Percentiles rank a stretch among this genome's conserved stretches.
phyloP scores from a whole-genome alignment of 2,888 invertebrate genomes.

The Bedellia somnulentella region DNA sequence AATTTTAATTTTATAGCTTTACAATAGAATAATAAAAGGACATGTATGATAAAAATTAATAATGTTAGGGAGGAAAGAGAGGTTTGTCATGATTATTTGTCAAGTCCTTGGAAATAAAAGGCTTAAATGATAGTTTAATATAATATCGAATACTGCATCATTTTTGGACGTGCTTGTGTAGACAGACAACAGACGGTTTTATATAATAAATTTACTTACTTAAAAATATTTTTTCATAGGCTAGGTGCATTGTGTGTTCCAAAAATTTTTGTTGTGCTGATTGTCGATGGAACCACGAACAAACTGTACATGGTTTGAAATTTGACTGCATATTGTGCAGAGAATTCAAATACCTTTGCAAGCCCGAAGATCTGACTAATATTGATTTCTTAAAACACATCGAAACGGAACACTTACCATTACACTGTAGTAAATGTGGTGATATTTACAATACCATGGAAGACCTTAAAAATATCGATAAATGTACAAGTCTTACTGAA shows the following conservation, averaged over 20 bases:
- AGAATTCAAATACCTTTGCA: conserved; percentile 29
- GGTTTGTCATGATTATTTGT: no score
- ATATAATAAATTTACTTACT: background rate
- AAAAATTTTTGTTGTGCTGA: conserved; percentile 40
- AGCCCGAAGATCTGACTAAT: conserved; percentile 22
- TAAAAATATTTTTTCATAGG: conserved; percentile 22
- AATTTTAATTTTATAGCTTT: no score
- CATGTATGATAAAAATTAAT: no score
- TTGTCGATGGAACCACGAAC: conserved; percentile 45
- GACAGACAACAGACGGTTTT: background rate
- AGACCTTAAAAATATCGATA: conserved; percentile 28
- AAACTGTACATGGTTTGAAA: conserved; percentile 25
- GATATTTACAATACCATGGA: conserved; percentile 36
- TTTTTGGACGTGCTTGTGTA: background rate
- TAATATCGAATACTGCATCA: no score
- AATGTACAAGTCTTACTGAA: conserved; percentile 41
- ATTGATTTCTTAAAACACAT: conserved; percentile 32
- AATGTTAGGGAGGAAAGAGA: no score
- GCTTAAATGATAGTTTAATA: no score
- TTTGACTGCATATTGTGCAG: conserved; percentile 48
- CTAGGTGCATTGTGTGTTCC: conserved; percentile 41
- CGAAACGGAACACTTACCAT: conserved; percentile 29
- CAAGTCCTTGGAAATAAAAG: no score
- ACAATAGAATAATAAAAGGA: no score
- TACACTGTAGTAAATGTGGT: conserved; percentile 39